phyloP scores from a whole-genome alignment of 2,888 invertebrate genomes.

The Cerastis leucographa region DNA sequence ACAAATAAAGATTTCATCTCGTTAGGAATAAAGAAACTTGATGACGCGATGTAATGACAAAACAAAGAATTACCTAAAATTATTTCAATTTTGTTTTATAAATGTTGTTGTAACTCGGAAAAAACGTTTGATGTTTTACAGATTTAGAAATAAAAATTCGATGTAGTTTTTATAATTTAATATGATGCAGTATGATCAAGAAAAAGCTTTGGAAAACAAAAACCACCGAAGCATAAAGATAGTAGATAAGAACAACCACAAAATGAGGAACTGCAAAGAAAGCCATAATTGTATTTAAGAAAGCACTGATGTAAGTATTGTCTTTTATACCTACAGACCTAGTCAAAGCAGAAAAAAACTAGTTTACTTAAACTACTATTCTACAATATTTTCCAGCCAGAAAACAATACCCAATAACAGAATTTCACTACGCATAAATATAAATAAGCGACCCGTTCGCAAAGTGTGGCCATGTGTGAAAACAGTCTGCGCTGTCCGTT shows the following conservation, averaged over 20 bases:
- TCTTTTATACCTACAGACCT: too few species aligned
- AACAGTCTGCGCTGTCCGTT: slow-evolving; percentile 80
- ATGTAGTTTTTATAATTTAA: neutral
- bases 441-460: slow-evolving; percentile 71
- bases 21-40: slow-evolving; percentile 46
- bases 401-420: slow-evolving; percentile 28
- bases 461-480: slow-evolving; percentile 86
- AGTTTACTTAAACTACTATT: neutral
- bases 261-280: neutral
- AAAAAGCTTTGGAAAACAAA: neutral
- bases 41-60: slow-evolving; percentile 45
- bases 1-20: slow-evolving; percentile 20
- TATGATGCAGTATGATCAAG: neutral
- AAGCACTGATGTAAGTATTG: too few species aligned
- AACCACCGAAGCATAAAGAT: slow-evolving; percentile 19
- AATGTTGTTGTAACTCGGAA: neutral
- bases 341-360: neutral
- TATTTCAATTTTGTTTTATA: slow-evolving; percentile 1
- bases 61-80: slow-evolving; percentile 12
- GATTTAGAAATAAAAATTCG: neutral
- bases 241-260: slow-evolving; percentile 3
- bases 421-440: slow-evolving; percentile 62
- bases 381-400: slow-evolving; percentile 33
- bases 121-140: neutral
- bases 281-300: neutral